These are phyloP conservation scores for Leptobrachium ailaonicum DNA, from an alignment of 2,113 vertebrate genomes.

Conservation along the genomic window DNA sequence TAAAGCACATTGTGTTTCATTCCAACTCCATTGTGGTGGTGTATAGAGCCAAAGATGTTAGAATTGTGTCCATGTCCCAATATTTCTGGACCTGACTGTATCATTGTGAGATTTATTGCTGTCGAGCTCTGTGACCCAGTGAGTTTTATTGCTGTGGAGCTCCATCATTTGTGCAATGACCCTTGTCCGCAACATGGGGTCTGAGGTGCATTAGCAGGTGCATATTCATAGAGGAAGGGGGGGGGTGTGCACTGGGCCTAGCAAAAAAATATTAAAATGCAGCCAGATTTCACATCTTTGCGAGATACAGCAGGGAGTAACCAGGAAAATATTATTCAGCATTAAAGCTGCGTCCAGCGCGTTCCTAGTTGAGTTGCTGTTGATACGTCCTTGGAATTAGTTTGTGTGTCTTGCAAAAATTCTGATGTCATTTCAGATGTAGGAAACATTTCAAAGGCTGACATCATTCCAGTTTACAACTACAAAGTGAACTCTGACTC, in stretches of 20 bases:
- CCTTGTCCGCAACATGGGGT: not conserved
- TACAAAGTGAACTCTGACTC: constrained; percentile 13
- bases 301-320: constrained; percentile 3
- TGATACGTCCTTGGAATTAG: constrained; percentile 4
- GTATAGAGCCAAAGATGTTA: no score
- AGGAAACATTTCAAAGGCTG: constrained; percentile 31
- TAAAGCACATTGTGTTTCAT: no score
- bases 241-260: not conserved
- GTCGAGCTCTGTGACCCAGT: no score
- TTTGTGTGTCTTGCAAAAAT: constrained; percentile 7
- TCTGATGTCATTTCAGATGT: constrained; percentile 40
- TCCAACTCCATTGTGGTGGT: no score
- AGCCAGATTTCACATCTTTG: not conserved
- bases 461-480: constrained; percentile 29
- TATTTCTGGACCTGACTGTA: no score
- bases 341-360: not conserved
- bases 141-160: no score
- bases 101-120: no score
- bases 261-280: not conserved
- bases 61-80: no score
- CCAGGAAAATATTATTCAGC: constrained; percentile 11
- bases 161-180: not conserved
- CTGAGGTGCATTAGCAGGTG: not conserved
- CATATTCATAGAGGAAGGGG: no score
- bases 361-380: not conserved